Conservation (phyloP, 2,888 invertebrate genomes). For the Blera fallax region DNA sequence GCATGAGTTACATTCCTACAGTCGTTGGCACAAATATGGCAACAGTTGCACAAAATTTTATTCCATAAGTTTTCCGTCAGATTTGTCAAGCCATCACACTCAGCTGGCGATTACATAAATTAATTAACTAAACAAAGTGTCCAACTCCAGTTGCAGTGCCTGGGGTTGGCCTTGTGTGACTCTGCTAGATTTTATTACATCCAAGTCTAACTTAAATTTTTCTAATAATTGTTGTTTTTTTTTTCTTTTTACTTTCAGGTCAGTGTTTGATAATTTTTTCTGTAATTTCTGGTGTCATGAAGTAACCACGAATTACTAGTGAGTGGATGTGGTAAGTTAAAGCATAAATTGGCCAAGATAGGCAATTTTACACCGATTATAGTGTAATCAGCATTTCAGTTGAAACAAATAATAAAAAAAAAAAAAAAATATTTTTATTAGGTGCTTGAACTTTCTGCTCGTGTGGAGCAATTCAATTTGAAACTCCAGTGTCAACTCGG, state of each 20-base stretch:
- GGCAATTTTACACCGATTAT: conserved; percentile 31
- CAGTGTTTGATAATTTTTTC: conserved; percentile 59
- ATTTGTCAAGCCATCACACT: conserved; percentile 57
- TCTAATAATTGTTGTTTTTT: background rate
- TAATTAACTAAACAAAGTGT: conserved; percentile 49
- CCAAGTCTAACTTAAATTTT: conserved; percentile 36
- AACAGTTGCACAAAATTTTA: conserved; percentile 42
- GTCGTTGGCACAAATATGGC: background rate
- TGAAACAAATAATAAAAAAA: background rate
- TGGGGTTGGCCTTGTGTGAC: background rate
- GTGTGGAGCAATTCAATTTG: conserved; percentile 20
- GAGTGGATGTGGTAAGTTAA: conserved; percentile 26
- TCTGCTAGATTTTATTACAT: conserved; percentile 9
- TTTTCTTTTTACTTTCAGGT: conserved; percentile 44
- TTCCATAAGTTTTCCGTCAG: conserved; percentile 22
- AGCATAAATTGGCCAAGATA: background rate
- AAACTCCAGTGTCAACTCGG: conserved; percentile 20
- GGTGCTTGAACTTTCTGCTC: conserved; percentile 28
- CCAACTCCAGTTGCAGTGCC: conserved; percentile 9
- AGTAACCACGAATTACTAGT: conserved; percentile 18
- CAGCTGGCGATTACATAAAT: conserved; percentile 55
- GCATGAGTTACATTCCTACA: background rate
- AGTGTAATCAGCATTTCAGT: conserved; percentile 26
- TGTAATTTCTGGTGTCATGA: conserved; percentile 47
- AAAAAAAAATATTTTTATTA: background rate